Base-by-base conservation (phyloP, 2,113 vertebrate species). In the Periophthalmus modestus region DNA sequence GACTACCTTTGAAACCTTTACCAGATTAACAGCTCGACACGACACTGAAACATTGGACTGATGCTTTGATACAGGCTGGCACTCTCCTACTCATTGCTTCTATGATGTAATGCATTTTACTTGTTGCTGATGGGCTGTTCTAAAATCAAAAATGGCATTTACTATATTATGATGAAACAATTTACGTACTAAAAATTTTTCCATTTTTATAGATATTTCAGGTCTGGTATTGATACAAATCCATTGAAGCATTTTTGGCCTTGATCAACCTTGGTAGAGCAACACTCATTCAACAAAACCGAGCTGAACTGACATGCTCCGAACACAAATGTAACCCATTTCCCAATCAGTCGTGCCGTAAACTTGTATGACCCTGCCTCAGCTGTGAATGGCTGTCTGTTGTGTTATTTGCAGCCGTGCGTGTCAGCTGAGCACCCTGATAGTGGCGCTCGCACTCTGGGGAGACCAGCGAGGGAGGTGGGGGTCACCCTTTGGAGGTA, bases 401-500 rank as follows among this genome's bases (percentile, higher is more conserved):
- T 78, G 67, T 69, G 74, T 66, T 54, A 24, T 83, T 78, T 62
- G 69, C 59, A 68, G 18, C 28, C 48, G 72, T 19, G 52, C 9
- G 48, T 59, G 62, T 67, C 80, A 87, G 72, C 67, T 52, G 81
- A 85, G 66, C 59, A 78, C 84, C 75, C 83, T 62, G 71, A 81
- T 36, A 72, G 74, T 48, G 36, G 72, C 68, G 23, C 79, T 82
- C 57, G 57, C 21, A 24, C 80, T 75, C 74, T n/a, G 4, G 68
- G 80, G 83, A 82, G 50, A 4, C 36, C 16, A 7, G 16, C 19
- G 16, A 65, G 61, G 34, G 28, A 36, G 61, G 18, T 19, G 75
- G 78, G 83, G 73, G 82, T 82, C 79, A 75, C 75, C 78, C 82
- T 73, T 58, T 48, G 77, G 83, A 75, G 81, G 71, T 69, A 21